Evolutionary conservation across 2,888 invertebrate species (phyloP).

Genomic region (Nemotelus nigrinus): DNA sequence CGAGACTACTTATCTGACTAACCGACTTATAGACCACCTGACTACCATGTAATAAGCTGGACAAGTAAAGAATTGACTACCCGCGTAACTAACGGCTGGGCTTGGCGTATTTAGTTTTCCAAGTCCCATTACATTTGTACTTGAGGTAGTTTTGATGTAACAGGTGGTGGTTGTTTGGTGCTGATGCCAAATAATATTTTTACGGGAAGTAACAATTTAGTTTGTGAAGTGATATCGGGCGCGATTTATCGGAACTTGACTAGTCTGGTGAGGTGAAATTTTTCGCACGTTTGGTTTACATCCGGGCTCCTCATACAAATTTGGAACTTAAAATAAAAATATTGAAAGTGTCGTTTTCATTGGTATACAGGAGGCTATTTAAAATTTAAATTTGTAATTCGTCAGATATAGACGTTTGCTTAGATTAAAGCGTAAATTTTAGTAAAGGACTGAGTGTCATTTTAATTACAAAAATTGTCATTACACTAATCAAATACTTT

Average conservation of each 20-base stretch:
- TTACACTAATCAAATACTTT: too few species aligned
- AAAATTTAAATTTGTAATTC: too few species aligned
- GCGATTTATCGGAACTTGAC: neutral
- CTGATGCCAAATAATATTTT: neutral
- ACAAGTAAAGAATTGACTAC: slow-evolving; percentile 42
- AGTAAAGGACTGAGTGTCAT: too few species aligned
- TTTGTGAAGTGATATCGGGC: neutral
- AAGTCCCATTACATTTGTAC: neutral
- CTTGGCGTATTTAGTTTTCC: slow-evolving; percentile 15
- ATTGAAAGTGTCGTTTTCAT: too few species aligned
- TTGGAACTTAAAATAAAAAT: too few species aligned
- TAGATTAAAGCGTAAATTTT: too few species aligned
- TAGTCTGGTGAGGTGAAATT: too few species aligned
- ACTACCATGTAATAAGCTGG: slow-evolving; percentile 28
- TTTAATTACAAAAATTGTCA: too few species aligned
- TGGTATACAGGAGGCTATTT: too few species aligned
- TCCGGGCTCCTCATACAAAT: too few species aligned
- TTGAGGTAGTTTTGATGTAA: slow-evolving; percentile 13
- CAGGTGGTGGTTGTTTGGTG: slow-evolving; percentile 3
- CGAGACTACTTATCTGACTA: slow-evolving; percentile 27
- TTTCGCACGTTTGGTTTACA: too few species aligned
- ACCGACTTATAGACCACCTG: slow-evolving; percentile 34
- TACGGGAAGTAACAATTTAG: slow-evolving; percentile 18
- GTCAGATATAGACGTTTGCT: too few species aligned
- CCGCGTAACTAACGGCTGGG: slow-evolving; percentile 25